Evolutionary conservation across 2,888 invertebrate species (phyloP), one percentile per base, ranked within the genome.

Genomic region (Uropetala carovei): DNA sequence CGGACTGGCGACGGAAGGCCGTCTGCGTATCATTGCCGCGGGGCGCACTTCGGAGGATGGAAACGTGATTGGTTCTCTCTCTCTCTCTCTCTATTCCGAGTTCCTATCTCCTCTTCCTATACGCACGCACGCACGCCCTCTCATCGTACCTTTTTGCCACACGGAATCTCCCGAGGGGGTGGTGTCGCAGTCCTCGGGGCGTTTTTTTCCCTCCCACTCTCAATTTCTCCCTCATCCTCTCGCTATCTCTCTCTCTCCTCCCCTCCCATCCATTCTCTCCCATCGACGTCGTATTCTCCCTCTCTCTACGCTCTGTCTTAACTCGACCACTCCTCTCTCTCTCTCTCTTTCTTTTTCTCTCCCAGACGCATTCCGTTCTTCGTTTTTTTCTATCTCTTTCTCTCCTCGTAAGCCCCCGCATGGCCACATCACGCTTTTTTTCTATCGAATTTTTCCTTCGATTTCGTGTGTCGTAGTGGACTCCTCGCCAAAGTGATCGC

Each of bases 1-100:
- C 60, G 64, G 60, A 27, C 60, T 60, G 82, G 83, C 83, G 83
- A 83, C 58, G 86, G 86, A 86, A 89, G 89, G 89, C 89, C 89
- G 89, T 89, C 89, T 89, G 89, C 89, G 89, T 89, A 89, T 64
- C 89, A 60, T 64, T 11, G 64, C 89, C 56, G n/a, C 43, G 18
- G 89, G 89, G 64, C 89, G 22, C 89, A 89, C 89, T 89, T 89
- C 64, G 89, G 89, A 89, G 30, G 60, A 89, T 89, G 89, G 89
- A 89, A 64, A 89, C 89, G 60, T 64, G 89, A 89, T 89, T 89
- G 89, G 89, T 89, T 89, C 89, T 43, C 64, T 60, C 86, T 59
- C 57, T 43, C 43, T 43, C 7, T 18, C n/a, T n/a, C 43, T 43
- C 1, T 43, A 43, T 43, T 43, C 43, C 5, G 43, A 43, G 43